Evolutionary conservation across 2,888 invertebrate genomes (phyloP).

Genomic region (Hypomecis atomaria): DNA sequence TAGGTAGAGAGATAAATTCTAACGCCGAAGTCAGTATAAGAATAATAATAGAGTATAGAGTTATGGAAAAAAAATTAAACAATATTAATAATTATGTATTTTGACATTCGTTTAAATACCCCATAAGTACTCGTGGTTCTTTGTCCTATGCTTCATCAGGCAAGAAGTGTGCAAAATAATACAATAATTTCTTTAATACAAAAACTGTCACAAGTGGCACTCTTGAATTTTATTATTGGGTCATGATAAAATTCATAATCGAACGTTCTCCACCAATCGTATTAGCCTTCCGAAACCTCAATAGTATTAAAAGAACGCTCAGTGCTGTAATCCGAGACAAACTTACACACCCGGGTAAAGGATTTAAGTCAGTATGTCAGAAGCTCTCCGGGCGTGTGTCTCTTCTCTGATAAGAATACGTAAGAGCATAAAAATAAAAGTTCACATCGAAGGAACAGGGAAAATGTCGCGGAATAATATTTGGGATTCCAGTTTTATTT

Average conservation of each 20-base stretch:
- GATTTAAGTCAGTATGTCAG: slow-evolving; percentile 80
- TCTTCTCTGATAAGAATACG: slow-evolving; percentile 82
- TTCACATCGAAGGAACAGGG: slow-evolving; percentile 81
- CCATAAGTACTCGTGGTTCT: too few relatives aligned
- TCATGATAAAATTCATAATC: slow-evolving; percentile 23
- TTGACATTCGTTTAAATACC: too few relatives aligned
- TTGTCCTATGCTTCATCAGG: too few relatives aligned
- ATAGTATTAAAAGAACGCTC: slow-evolving; percentile 55
- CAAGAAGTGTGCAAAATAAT: too few relatives aligned
- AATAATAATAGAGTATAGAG: too few relatives aligned
- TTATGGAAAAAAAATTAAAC: too few relatives aligned
- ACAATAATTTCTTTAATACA: too few relatives aligned
- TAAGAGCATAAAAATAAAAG: slow-evolving; percentile 84
- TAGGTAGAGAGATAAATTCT: too few relatives aligned
- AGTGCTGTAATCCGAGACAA: slow-evolving; percentile 64
- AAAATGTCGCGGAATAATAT: slow-evolving; percentile 83
- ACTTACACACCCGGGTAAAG: slow-evolving; percentile 68
- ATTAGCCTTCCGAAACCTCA: slow-evolving; percentile 47
- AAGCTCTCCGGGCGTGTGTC: slow-evolving; percentile 78
- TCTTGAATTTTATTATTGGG: too few relatives aligned
- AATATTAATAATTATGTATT: too few relatives aligned
- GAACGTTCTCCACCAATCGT: slow-evolving; percentile 20
- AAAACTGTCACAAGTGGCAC: too few relatives aligned
- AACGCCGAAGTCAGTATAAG: too few relatives aligned
- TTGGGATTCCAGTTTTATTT: slow-evolving; percentile 84